Evolutionary conservation across 2,888 invertebrate species (phyloP).

Genomic region (Pecten maximus): DNA sequence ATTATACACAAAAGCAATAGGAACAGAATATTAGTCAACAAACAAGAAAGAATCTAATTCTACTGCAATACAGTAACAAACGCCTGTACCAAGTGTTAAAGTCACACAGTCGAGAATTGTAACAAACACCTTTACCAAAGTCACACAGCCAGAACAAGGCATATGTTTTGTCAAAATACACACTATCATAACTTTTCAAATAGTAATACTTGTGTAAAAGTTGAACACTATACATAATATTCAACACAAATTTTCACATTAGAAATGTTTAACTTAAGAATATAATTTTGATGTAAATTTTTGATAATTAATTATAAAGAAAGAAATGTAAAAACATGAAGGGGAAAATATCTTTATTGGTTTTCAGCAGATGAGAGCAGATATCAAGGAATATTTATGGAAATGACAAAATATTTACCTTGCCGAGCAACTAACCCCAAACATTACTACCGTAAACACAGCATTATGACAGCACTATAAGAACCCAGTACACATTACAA

Average conservation of each 20-base stretch:
- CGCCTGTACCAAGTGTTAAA: not conserved
- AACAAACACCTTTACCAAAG: not conserved
- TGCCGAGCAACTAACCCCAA: not conserved
- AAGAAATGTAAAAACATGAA: not conserved
- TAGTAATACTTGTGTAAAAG: too few relatives aligned
- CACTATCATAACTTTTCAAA: too few relatives aligned
- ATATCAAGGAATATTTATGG: not conserved
- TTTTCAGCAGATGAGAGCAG: not conserved
- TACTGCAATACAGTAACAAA: not conserved
- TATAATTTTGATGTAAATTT: not conserved
- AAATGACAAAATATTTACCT: constrained; percentile 11
- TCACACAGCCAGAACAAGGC: not conserved
- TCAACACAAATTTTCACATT: not conserved
- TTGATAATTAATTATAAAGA: not conserved
- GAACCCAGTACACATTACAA: not conserved
- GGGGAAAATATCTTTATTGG: not conserved
- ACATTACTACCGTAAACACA: constrained; percentile 39
- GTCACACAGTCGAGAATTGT: not conserved
- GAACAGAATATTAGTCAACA: not conserved
- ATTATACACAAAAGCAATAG: not conserved
- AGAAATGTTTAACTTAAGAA: not conserved
- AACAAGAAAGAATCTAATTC: not conserved
- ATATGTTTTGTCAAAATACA: not conserved
- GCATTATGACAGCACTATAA: not conserved
- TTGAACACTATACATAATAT: too few relatives aligned